Evolutionary conservation across 1,140 invertebrate species (phyloP).

Genomic region (Dendroctonus valens): DNA sequence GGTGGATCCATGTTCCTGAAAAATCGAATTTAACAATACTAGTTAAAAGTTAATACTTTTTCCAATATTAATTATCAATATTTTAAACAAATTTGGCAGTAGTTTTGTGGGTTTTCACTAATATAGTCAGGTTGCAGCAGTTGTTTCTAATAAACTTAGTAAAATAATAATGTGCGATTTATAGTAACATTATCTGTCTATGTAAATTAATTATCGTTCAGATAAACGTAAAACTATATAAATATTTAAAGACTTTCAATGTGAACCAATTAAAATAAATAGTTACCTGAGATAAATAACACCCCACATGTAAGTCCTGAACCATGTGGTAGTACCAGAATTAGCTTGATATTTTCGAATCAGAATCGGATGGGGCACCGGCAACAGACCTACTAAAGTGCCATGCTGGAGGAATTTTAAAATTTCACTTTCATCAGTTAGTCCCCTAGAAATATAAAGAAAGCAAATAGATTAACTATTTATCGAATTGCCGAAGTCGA

Average conservation of each 20-base stretch:
- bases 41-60: not conserved
- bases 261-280: constrained; percentile 11
- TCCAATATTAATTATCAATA: not conserved
- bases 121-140: too few relatives aligned
- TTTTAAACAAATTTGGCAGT: too few relatives aligned
- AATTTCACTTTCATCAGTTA: constrained; percentile 99
- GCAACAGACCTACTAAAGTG: constrained; percentile 94
- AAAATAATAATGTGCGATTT: too few relatives aligned
- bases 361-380: constrained; percentile 98
- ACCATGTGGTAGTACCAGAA: constrained; percentile 97
- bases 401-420: constrained; percentile 98
- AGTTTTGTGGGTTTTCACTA: too few relatives aligned
- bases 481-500: not conserved
- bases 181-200: too few relatives aligned
- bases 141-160: too few relatives aligned
- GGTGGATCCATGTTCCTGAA: constrained; percentile 95
- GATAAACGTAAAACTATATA: constrained; percentile 1
- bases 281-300: constrained; percentile 92
- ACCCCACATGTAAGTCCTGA: constrained; percentile 99
- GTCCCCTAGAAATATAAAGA: constrained; percentile 66
- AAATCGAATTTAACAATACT: constrained; percentile 36
- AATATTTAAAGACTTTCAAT: not conserved
- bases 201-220: too few relatives aligned
- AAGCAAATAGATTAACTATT: not conserved
- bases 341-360: constrained; percentile 99